Percentiles rank a stretch among this genome's conserved stretches.
Evolutionary conservation across 2,113 vertebrate species (phyloP).

Genomic region (human): GRCh38 chr11:56691001-56691500

Average conservation of each 20-base stretch:
- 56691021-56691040: not conserved
- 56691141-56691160: not conserved
- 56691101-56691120: slow-evolving; percentile 48
- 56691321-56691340: not conserved
- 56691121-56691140: not conserved
- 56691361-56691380: not conserved
- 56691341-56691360: not conserved
- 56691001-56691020: not conserved
- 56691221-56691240: slow-evolving; percentile 21
- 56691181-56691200: slow-evolving; percentile 1
- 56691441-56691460: not conserved
- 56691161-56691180: not conserved
- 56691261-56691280: not conserved
- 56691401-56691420: not conserved
- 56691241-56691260: slow-evolving; percentile 47
- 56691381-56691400: not conserved
- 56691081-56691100: not conserved
- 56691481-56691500: not conserved
- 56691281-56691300: slow-evolving; percentile 7
- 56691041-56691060: slow-evolving; percentile 24
- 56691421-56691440: slow-evolving; percentile 21
- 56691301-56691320: not conserved
- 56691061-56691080: slow-evolving; percentile 7
- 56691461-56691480: slow-evolving; percentile 7
- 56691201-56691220: not conserved